Base-by-base conservation (phyloP, 2,113 vertebrate species). In the Micronycteris hirsuta region DNA sequence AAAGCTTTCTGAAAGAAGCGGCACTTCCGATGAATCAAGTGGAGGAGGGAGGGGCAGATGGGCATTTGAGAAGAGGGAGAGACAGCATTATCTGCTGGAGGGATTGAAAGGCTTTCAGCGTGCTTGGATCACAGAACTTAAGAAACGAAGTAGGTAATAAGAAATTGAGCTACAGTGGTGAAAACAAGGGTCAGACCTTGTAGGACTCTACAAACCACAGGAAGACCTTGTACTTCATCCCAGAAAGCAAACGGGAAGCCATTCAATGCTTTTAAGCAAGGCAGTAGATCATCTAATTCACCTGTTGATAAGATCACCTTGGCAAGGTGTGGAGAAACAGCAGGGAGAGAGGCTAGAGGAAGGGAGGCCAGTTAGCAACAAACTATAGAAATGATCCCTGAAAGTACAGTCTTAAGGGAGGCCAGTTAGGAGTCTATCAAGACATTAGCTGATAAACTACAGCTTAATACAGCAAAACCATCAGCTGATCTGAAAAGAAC, bases 231-330 rank as follows among this genome's bases (percentile, higher is more conserved):
- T 17, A 67, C 31, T 94, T 93, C 31, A 43, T n/a, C 43, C 36
- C 76, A 19, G n/a, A 89, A 74, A 81, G 73, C 74, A 86, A 92
- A 41, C 36, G 67, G 54, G 91, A 91, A 90, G 68, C 54, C 41
- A 93, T 26, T 81, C 49, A 76, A 68, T 68, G 52, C 43, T 76
- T 76, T 82, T 31, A 65, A 63, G 28, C 31, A 70, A 87, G 49
- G 61, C 52, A 88, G 70, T 26, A 58, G 20, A 76, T 49, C 78
- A 85, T 56, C 33, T 77, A 67, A 82, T 61, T 71, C 77, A 78
- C 47, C 63, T 90, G 92, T 95, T 80, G 87, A 84, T n/a, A 92
- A 87, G 43, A 83, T 80, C 63, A 38, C 41, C 80, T 7, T 78
- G 43, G 74, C 56, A 38, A 33, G 9, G 31, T 86, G 6, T 26